phyloP scores from a whole-genome alignment of 1,140 invertebrate species.

The Nylanderia fulva region DNA sequence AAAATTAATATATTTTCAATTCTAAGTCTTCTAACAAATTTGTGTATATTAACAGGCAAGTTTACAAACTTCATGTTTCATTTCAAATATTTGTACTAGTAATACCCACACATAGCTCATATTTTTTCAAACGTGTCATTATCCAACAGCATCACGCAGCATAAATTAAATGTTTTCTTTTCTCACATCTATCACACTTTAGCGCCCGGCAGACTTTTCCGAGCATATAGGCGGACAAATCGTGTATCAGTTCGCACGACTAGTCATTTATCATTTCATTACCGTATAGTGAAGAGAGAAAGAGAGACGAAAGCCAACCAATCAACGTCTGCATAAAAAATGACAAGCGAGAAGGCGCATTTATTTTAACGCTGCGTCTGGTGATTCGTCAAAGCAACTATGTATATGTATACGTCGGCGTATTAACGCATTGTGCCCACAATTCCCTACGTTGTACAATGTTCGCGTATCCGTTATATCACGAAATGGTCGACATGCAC shows the following conservation, averaged over 20 bases:
- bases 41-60: background rate
- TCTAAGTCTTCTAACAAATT: background rate
- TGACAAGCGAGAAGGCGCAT: background rate
- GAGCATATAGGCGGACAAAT: constrained; percentile 11
- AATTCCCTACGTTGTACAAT: background rate
- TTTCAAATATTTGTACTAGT: too few relatives aligned
- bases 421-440: background rate
- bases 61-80: too few relatives aligned
- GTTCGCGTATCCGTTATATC: background rate
- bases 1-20: background rate
- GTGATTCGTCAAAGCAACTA: constrained; percentile 11
- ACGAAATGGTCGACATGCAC: background rate
- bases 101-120: background rate
- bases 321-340: background rate
- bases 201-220: background rate
- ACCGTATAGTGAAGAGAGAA: background rate
- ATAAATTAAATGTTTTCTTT: background rate
- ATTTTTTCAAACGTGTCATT: background rate
- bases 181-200: constrained; percentile 20
- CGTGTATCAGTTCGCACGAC: constrained; percentile 16
- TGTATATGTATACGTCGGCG: background rate
- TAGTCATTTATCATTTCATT: constrained; percentile 45
- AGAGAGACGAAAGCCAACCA: background rate
- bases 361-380: background rate
- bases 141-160: background rate